phyloP scores from a whole-genome alignment of 2,888 invertebrate genomes.

The Machimus atricapillus region DNA sequence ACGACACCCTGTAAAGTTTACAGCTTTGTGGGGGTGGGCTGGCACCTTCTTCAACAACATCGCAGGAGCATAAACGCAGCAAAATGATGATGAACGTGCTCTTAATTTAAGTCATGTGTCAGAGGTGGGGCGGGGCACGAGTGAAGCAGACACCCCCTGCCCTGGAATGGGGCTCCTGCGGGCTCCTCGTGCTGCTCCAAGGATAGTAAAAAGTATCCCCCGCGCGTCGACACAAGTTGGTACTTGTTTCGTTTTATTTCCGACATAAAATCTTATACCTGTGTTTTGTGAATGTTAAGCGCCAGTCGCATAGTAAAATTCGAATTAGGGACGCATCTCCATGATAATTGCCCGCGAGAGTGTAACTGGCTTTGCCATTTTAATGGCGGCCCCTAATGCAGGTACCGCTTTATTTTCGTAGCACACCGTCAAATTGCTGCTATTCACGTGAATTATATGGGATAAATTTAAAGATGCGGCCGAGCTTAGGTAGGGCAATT shows the following conservation, averaged over 20 bases:
- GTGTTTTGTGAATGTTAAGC: neutral
- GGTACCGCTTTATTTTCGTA: neutral
- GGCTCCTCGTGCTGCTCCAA: neutral
- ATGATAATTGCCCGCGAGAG: constrained; percentile 17
- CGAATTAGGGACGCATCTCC: constrained; percentile 9
- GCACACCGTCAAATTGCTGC: neutral
- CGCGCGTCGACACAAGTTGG: neutral
- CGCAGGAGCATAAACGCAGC: neutral
- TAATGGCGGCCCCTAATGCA: neutral
- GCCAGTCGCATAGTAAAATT: neutral
- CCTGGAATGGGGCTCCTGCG: neutral
- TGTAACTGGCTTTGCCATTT: neutral
- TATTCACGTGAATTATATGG: neutral
- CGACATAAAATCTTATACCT: constrained; percentile 17
- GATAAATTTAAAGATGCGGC: neutral
- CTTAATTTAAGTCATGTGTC: constrained; percentile 28
- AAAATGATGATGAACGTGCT: constrained; percentile 30
- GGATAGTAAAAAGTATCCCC: constrained; percentile 8
- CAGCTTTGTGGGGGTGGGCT: neutral
- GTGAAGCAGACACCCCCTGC: neutral
- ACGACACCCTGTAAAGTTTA: neutral
- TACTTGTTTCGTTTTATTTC: constrained; percentile 13
- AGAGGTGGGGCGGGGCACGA: neutral
- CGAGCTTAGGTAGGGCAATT: neutral
- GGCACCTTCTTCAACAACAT: neutral